Evolutionary conservation across 2,888 invertebrate species (phyloP), one percentile per base, ranked within the genome.

Genomic region (Napeogenes sylphis): DNA sequence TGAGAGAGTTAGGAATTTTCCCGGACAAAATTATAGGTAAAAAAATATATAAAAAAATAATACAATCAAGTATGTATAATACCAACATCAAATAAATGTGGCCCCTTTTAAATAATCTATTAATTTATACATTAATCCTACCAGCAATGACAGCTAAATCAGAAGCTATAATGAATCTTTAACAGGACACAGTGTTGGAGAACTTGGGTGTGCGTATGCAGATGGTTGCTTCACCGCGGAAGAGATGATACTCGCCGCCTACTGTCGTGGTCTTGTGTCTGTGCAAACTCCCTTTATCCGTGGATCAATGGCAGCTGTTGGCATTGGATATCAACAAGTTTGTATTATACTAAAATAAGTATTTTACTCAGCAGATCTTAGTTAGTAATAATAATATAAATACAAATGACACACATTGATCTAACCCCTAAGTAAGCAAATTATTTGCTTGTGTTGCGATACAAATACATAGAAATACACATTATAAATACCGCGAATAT

Each of bases 121-220:
- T 21, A 21, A 21, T 21, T 21, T 21, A 21, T 21, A 21, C 21
- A 21, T 21, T 21, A 21, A 21, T 21, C 21, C 21, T 21, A 21
- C 0, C 21, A 1, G 21, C 21, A 21, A 21, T 21, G 21, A 21
- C 21, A 21, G 21, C 10, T 21, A 14, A n/a, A 33, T 14, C 6
- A 6, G 13, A 10, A 13, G 32, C 2, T 13, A 45, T 42, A 38
- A 6, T 14, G 47, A 45, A 42, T 8, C 35, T 46, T 51, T 60
- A 56, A 10, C 62, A 91, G 97, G 99, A 0, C 98, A 98, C 81
- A 98, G 98, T 32, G 95, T 97, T 0, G 99, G 99, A 33, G 99
- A 99, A 82, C 87, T 98, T 35, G 98, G 96, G 0, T 98, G 98
- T 80, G 98, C 96, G 0, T 99, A 99, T 81, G 98, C 97, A 2